A percentile compares a stretch with the other conserved stretches of the same genome.
These are phyloP conservation scores for Fragum sueziense DNA, from an alignment of 2,888 invertebrate genomes.

Conservation along the genomic window DNA sequence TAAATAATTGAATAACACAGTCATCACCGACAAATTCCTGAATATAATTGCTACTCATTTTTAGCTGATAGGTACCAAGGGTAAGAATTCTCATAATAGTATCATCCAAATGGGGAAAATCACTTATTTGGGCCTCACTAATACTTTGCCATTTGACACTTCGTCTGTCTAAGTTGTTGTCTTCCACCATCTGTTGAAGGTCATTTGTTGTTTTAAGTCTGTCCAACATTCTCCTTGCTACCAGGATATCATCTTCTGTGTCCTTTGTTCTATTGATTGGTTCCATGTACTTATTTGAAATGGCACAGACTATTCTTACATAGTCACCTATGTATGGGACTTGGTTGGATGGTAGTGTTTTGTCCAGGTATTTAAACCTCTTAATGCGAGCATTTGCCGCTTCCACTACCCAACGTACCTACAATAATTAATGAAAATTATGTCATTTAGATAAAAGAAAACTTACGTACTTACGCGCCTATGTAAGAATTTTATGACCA, in stretches of 20 bases:
- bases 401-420: slow-evolving; percentile 53
- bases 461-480: no score
- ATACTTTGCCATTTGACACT: neutral
- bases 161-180: slow-evolving; percentile 12
- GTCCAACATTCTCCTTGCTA: slow-evolving; percentile 18
- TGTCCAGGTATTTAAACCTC: slow-evolving; percentile 37
- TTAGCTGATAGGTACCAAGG: slow-evolving; percentile 44
- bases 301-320: slow-evolving; percentile 48
- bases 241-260: neutral
- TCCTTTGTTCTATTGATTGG: neutral
- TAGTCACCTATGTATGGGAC: slow-evolving; percentile 50
- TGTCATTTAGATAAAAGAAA: neutral
- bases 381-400: slow-evolving; percentile 52
- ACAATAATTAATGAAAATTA: slow-evolving; percentile 24
- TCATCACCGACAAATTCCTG: slow-evolving; percentile 41
- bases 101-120: slow-evolving; percentile 45
- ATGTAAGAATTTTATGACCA: no score
- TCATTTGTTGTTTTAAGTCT: neutral
- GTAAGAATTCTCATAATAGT: slow-evolving; percentile 35
- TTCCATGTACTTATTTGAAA: slow-evolving; percentile 34
- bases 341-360: slow-evolving; percentile 41
- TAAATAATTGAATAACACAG: slow-evolving; percentile 18
- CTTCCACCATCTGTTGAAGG: slow-evolving; percentile 24
- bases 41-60: slow-evolving; percentile 36
- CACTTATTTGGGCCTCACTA: neutral